Conservation (phyloP, 2,888 invertebrate genomes). For the Nycteola revayana region DNA sequence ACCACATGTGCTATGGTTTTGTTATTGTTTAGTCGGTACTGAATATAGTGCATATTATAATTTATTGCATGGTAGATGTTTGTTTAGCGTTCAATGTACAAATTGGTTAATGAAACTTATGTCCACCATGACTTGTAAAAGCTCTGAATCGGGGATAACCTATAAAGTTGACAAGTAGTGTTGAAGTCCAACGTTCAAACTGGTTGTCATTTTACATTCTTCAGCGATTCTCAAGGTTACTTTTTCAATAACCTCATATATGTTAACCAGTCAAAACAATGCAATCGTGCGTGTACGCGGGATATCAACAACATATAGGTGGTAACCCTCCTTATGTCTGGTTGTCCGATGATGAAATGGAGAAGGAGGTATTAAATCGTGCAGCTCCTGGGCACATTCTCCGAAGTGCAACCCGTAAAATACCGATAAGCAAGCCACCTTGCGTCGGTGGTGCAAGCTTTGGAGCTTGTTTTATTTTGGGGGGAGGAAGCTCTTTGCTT, state of each 20-base stretch:
- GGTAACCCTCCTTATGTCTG: too few species aligned
- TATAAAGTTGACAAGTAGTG: conserved; percentile 67
- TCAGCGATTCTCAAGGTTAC: conserved; percentile 57
- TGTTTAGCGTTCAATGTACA: conserved; percentile 36
- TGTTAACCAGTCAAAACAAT: not conserved
- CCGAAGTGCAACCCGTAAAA: too few species aligned
- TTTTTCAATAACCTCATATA: conserved; percentile 22
- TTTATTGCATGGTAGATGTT: conserved; percentile 51
- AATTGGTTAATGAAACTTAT: conserved; percentile 38
- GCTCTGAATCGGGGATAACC: conserved; percentile 55
- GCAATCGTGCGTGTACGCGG: too few species aligned
- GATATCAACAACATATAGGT: too few species aligned
- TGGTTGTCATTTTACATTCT: conserved; percentile 56
- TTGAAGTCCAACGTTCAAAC: conserved; percentile 71
- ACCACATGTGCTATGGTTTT: conserved; percentile 77
- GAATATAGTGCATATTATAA: conserved; percentile 57
- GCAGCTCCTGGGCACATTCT: too few species aligned
- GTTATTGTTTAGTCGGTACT: conserved; percentile 68
- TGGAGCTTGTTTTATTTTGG: not conserved
- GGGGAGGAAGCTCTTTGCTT: not conserved
- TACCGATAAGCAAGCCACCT: too few species aligned
- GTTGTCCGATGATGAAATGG: too few species aligned
- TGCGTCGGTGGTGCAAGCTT: too few species aligned
- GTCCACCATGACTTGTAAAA: conserved; percentile 36
- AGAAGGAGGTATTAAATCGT: too few species aligned